A percentile compares a stretch with the other conserved stretches of the same genome.
Conservation (phyloP, 2,113 vertebrate species). For the Theristicus caerulescens region DNA sequence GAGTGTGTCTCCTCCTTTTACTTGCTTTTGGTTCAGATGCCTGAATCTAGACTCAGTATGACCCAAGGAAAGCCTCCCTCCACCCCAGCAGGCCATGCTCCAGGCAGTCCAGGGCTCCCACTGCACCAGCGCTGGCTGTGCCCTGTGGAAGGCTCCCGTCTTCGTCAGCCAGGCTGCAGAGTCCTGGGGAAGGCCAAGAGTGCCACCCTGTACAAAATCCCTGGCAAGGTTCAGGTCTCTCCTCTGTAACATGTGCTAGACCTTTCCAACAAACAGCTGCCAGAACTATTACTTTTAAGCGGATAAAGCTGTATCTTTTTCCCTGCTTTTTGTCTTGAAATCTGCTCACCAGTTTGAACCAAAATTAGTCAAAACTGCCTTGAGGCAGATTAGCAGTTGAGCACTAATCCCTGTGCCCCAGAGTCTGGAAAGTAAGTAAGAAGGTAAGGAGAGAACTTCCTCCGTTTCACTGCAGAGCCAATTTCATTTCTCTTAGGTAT, state of each 20-base stretch:
- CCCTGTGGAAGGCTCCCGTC: rapidly evolving
- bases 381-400: neutral
- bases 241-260: neutral
- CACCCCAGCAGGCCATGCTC: rapidly evolving
- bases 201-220: neutral
- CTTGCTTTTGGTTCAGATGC: neutral
- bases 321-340: neutral
- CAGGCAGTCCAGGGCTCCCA: neutral
- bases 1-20: neutral
- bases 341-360: neutral
- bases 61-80: neutral
- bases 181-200: neutral
- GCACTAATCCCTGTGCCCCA: neutral
- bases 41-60: neutral
- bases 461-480: neutral
- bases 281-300: neutral
- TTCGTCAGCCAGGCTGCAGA: rapidly evolving
- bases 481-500: neutral
- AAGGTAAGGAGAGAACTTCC: neutral
- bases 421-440: neutral
- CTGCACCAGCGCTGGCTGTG: neutral
- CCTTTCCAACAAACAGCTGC: neutral
- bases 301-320: neutral
- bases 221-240: neutral
- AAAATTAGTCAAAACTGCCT: neutral